Conservation (phyloP, 2,888 invertebrate genomes). For the Galeruca laticollis region DNA sequence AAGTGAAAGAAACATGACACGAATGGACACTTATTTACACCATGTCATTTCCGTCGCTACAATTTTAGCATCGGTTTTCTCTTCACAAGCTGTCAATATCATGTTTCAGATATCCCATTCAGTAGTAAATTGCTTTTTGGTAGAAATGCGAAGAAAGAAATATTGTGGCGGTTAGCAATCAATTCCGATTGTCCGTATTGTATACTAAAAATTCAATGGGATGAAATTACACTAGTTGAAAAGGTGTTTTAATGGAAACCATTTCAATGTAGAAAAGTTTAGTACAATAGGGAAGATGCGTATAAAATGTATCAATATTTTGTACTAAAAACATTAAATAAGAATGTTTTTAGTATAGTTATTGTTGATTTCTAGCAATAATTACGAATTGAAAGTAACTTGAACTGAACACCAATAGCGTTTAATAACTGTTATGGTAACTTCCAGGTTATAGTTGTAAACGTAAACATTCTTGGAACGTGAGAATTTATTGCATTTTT, state of each 20-base stretch:
- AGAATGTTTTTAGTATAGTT: no score
- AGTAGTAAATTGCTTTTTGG: constrained; percentile 37
- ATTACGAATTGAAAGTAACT: no score
- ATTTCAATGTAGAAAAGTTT: background rate
- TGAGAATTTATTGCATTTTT: no score
- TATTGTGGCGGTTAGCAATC: constrained; percentile 9
- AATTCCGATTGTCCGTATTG: background rate
- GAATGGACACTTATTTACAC: constrained; percentile 41
- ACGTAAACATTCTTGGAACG: no score
- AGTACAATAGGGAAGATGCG: background rate
- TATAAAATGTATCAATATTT: no score
- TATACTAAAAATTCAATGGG: background rate
- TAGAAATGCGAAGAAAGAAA: constrained; percentile 7
- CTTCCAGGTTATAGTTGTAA: no score
- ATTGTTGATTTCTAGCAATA: no score
- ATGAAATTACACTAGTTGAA: background rate
- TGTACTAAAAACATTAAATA: no score
- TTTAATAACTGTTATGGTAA: no score
- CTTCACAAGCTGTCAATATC: constrained; percentile 40
- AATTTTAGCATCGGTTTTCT: constrained; percentile 32
- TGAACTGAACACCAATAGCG: no score
- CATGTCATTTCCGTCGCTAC: constrained; percentile 29
- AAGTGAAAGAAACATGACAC: constrained; percentile 30
- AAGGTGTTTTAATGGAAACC: background rate
- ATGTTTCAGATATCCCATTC: constrained; percentile 34